Conservation (phyloP, 1,140 invertebrate species). For the Dendrolimus punctatus region DNA sequence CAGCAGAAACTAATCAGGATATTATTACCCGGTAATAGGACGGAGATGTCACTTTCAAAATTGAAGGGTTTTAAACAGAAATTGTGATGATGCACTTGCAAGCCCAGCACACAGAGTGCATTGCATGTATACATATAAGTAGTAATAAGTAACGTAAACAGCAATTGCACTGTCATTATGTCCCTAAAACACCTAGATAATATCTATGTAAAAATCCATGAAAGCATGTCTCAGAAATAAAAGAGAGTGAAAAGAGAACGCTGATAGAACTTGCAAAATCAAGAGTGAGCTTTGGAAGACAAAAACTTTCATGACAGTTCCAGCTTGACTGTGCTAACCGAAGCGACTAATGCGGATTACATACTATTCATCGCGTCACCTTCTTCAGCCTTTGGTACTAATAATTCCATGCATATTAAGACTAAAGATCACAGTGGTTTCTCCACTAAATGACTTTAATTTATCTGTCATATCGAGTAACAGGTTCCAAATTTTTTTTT, state of each 20-base stretch:
- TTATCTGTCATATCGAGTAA: no score
- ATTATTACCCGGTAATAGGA: no score
- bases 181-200: constrained; percentile 53
- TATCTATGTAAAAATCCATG: constrained; percentile 50
- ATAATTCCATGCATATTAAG: no score
- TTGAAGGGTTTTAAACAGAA: constrained; percentile 13
- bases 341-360: constrained; percentile 55
- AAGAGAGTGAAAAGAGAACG: constrained; percentile 45
- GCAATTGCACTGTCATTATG: constrained; percentile 60
- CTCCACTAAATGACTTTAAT: no score
- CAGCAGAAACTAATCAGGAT: neutral
- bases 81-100: constrained; percentile 66
- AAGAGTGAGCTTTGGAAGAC: constrained; percentile 50
- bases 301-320: constrained; percentile 62
- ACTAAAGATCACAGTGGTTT: no score
- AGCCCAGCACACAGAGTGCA: constrained; percentile 51
- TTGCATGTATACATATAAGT: constrained; percentile 54
- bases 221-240: constrained; percentile 69
- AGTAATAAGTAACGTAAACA: constrained; percentile 57
- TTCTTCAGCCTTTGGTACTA: no score
- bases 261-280: constrained; percentile 32
- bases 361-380: constrained; percentile 18
- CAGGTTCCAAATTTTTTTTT: no score
- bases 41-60: constrained; percentile 1
- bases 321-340: constrained; percentile 61